Evolutionary conservation across 2,113 vertebrate genomes (phyloP).

Genomic region (Halcyon malimbica): DNA sequence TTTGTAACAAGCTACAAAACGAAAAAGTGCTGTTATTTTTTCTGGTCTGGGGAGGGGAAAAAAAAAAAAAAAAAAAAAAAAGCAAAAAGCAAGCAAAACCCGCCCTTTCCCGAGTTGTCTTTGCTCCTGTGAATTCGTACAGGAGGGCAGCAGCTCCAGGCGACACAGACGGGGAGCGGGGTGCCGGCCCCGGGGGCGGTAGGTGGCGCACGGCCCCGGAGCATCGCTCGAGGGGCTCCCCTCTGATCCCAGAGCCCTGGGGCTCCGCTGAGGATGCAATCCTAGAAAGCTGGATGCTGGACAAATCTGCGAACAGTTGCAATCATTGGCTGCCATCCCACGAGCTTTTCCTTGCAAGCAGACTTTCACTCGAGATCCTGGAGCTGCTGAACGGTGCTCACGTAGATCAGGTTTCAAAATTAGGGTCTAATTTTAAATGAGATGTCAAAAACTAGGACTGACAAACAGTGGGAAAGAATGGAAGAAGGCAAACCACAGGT

Average conservation of each 20-base stretch:
- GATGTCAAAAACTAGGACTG: background rate
- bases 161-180: background rate
- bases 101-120: background rate
- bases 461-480: background rate
- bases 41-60: background rate
- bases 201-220: background rate
- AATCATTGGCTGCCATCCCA: background rate
- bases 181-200: background rate
- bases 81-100: fast-evolving
- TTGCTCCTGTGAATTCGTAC: no score
- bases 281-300: background rate
- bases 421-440: constrained; percentile 35
- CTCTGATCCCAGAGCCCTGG: background rate
- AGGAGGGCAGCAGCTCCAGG: background rate
- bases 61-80: background rate
- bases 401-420: background rate
- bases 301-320: background rate
- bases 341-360: background rate
- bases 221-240: background rate
- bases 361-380: background rate
- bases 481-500: background rate
- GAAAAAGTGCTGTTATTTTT: background rate
- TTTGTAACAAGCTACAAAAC: background rate
- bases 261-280: background rate
- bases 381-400: background rate